Base-by-base conservation (phyloP, 2,113 vertebrate species). In the Falcunculus frontatus region DNA sequence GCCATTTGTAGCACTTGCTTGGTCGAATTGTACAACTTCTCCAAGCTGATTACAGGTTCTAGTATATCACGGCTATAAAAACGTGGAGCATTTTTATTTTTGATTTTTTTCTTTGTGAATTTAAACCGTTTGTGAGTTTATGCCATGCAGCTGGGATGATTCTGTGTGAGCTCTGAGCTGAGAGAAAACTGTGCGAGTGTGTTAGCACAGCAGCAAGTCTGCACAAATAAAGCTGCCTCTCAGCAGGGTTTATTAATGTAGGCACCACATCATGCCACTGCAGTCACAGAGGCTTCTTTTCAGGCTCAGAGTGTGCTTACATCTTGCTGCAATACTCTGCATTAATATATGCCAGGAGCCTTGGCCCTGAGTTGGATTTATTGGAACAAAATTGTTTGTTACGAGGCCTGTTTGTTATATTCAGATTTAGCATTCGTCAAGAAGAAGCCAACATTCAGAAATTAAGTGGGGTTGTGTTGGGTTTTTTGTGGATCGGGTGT, bases 121-220 rank as follows among this genome's bases (percentile, higher is more conserved):
- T 74, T 59, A 72, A 83, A 84, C 59, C 42, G 13, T 35, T 60
- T 49, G 33, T 76, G 8, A 42, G 49, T 87, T 87, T 52, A 68
- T 47, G 15, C 53, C 16, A 1, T 35, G 8, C 57, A 73, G 70
- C 84, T 91, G 76, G 56, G 72, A 91, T 73, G 84, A 41, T 64
- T 91, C 76, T 35, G 3, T 50, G 76, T 23, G 87, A 86, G 84
- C 81, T 93, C 62, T 63, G 88, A 91, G 88, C 88, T 72, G 33
- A 63, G 83, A 57, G 76, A 79, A 59, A 83, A 59, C 57, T 16
- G 19, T 56, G 81, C 63, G 67, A 84, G n/a, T 80, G 88, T 53
- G 93, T 63, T 57, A 83, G 73, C 90, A 27, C 88, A 89, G 90
- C 91, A 80, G 91, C 93, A 49, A 55, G 57, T 46, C 88, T 91